Evolutionary conservation across 2,888 invertebrate species (phyloP).

Genomic region (Dascillus cervinus): DNA sequence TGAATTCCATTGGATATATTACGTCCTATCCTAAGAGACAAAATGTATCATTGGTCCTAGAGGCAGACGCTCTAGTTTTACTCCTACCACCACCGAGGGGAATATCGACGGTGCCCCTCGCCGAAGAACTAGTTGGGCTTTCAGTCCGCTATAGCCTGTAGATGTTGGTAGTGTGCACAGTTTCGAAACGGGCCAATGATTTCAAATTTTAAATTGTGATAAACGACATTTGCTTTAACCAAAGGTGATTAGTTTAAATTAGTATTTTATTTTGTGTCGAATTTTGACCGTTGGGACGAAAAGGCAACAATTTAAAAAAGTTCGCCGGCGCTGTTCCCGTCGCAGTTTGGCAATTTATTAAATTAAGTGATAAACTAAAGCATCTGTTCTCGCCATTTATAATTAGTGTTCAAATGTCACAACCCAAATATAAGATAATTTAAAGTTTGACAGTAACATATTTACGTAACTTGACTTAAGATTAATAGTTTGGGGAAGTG

Average conservation of each 20-base stretch:
- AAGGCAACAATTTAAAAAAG: not conserved
- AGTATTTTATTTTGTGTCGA: no score
- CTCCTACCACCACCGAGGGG: slow-evolving; percentile 21
- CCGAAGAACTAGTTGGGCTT: slow-evolving; percentile 9
- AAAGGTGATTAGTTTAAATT: no score
- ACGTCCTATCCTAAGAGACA: slow-evolving; percentile 22
- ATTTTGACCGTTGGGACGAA: not conserved
- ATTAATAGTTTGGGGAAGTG: slow-evolving; percentile 15
- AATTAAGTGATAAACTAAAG: slow-evolving; percentile 7
- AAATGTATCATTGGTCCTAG: slow-evolving; percentile 24
- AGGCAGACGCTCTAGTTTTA: slow-evolving; percentile 13
- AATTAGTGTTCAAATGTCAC: slow-evolving; percentile 10
- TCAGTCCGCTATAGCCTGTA: slow-evolving; percentile 8
- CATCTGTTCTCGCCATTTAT: slow-evolving; percentile 10
- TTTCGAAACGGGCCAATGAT: no score
- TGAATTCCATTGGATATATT: slow-evolving; percentile 21
- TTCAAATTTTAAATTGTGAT: no score
- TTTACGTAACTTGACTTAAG: slow-evolving; percentile 13
- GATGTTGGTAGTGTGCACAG: slow-evolving; percentile 1
- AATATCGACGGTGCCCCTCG: slow-evolving; percentile 11
- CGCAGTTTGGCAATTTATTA: not conserved
- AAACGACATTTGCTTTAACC: no score
- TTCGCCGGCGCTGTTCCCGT: slow-evolving; percentile 4
- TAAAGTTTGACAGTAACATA: slow-evolving; percentile 14
- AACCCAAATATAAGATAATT: slow-evolving; percentile 8